Evolutionary conservation across 2,113 vertebrate species (phyloP), one percentile per base, ranked within the genome.

Genomic region (Thalassarche chlororhynchos): DNA sequence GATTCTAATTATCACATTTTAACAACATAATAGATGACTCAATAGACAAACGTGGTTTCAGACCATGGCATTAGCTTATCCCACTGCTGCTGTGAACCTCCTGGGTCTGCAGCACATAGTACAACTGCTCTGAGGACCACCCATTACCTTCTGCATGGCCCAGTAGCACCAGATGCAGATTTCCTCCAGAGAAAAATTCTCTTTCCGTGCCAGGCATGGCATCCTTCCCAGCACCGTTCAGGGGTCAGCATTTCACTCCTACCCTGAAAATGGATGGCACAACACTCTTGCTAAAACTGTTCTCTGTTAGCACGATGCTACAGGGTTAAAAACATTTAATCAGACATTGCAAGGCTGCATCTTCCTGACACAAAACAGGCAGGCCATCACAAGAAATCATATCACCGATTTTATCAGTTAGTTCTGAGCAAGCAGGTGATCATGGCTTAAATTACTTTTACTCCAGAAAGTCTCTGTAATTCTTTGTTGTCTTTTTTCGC

Each of bases 311-410:
- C 16, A 19, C 3, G 2, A 32, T 77, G 62, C 89, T 86, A 29
- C 40, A 28, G 60, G 55, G 57, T 69, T 91, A 93, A 85, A 93
- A 88, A 78, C 51, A 83, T 88, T 87, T 93, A 51, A 84, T 89
- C 54, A 51, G 60, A 49, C 47, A 55, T 64, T 15, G 14, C 71
- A 78, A 88, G 77, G 60, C 69, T 86, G 65, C 36, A 70, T 84
- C 76, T 68, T 90, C 17, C 51, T 62, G 49, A 21, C 86, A 92
- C 47, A 36, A 72, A 96, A 71, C 93, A 92, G 87, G 52, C 72
- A 96, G 78, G 70, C 84, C 75, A 95, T 85, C 83, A 75, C 61
- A 84, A 97, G 57, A 49, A 92, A 61, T 83, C 79, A 83, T 51
- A 74, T 68, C 76, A 94, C 71, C 6, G 1, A 54, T 93, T 94